Conservation (phyloP, 2,797 vertebrate genomes). For the Leptoclinus maculatus region DNA sequence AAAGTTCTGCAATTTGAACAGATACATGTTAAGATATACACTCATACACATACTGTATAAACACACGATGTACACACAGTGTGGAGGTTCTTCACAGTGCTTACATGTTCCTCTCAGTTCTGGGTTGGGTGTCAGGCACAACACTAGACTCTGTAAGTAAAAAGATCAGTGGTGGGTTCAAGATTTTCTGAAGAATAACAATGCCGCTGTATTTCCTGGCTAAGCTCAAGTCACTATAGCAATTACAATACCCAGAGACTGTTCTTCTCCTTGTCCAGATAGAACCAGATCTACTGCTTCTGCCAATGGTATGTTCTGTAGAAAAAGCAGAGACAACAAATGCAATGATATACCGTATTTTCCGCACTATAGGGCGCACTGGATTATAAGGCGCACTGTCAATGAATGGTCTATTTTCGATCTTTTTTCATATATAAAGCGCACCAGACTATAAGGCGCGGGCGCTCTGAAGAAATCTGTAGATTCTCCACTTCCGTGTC, state of each 20-base stretch:
- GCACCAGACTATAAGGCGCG: no score
- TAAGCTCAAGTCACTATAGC: not conserved
- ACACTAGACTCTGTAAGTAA: constrained; percentile 81
- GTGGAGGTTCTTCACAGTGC: constrained; percentile 53
- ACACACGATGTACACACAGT: constrained; percentile 20
- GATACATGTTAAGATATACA: constrained; percentile 19
- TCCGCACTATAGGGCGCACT: no score
- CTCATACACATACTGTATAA: not conserved
- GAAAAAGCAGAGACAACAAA: constrained; percentile 21
- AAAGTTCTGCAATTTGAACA: constrained; percentile 56
- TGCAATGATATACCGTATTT: constrained; percentile 3
- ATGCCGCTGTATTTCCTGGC: not conserved
- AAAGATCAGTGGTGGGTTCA: constrained; percentile 18
- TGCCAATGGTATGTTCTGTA: constrained; percentile 74
- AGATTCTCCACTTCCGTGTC: no score
- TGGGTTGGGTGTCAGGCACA: constrained; percentile 87
- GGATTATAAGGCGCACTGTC: no score
- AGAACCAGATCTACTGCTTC: constrained; percentile 64
- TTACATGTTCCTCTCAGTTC: constrained; percentile 81
- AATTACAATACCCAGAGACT: constrained; percentile 80
- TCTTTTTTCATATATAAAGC: no score
- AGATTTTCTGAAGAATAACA: not conserved
- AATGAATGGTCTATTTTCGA: no score
- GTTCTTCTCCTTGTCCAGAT: constrained; percentile 60
- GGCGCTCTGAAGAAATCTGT: no score